These are phyloP conservation scores for Channa maculata DNA, from an alignment of 2,113 vertebrate species.

Conservation along the genomic window DNA sequence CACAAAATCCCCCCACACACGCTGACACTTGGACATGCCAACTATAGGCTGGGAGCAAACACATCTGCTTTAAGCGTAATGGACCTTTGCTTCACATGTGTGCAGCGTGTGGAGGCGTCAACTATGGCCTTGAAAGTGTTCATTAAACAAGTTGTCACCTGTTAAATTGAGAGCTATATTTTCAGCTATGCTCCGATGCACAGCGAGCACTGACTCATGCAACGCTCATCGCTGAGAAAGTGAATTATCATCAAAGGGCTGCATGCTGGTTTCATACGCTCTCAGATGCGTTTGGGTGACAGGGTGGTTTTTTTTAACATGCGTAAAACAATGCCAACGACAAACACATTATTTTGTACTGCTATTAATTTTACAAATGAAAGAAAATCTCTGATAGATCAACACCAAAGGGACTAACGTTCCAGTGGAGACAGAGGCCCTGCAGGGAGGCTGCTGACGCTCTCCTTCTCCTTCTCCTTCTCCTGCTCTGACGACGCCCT, in stretches of 20 bases:
- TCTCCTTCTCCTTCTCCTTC: conserved; percentile 72
- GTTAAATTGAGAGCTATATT: conserved; percentile 22
- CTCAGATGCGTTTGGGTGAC: no score
- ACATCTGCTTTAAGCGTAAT: background rate
- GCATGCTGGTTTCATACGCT: background rate
- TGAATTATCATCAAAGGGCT: background rate
- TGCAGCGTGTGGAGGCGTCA: conserved; percentile 39
- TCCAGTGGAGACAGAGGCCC: conserved; percentile 20
- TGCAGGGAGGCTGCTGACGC: conserved; percentile 33
- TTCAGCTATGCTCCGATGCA: background rate
- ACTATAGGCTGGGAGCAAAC: conserved; percentile 19
- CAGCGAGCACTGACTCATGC: conserved; percentile 10
- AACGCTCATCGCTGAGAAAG: conserved; percentile 2
- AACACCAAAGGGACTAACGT: conserved; percentile 35
- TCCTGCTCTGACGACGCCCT: conserved; percentile 88
- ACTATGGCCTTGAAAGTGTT: conserved; percentile 16
- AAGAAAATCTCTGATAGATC: no score
- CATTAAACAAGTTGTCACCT: conserved; percentile 52
- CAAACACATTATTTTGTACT: no score
- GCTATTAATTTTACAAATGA: no score
- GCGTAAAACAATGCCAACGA: no score
- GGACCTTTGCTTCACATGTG: conserved; percentile 6
- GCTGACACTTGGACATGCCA: conserved; percentile 25
- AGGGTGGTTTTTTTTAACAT: no score
- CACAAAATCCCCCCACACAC: conserved; percentile 22